Percentiles rank a stretch among this genome's conserved stretches.
Evolutionary conservation across 2,113 vertebrate genomes (phyloP).

Genomic region (Oncorhynchus tshawytscha): DNA sequence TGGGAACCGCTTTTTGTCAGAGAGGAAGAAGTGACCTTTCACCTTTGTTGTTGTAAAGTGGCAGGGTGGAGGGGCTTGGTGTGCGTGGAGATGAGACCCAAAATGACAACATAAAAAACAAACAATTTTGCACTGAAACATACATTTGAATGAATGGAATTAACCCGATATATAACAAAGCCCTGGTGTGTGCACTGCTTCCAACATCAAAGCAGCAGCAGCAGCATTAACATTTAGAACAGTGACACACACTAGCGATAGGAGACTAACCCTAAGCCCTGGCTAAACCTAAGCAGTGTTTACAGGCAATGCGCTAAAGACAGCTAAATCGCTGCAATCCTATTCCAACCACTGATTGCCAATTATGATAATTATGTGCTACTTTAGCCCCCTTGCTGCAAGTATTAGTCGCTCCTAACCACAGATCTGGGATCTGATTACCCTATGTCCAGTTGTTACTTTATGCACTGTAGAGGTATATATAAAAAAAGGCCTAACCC

Average conservation of each 20-base stretch:
- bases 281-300: not conserved
- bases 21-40: no score
- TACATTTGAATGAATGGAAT: no score
- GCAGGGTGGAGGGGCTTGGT: no score
- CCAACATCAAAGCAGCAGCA: not conserved
- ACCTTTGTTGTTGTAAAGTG: no score
- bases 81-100: no score
- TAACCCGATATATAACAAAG: no score
- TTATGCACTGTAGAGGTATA: not conserved
- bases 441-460: constrained; percentile 4
- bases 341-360: not conserved
- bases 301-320: not conserved
- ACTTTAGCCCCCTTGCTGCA: not conserved
- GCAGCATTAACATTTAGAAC: not conserved
- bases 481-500: not conserved
- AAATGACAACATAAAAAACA: no score
- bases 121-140: no score
- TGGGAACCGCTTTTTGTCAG: no score
- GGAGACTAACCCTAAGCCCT: not conserved
- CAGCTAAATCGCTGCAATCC: not conserved
- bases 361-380: not conserved
- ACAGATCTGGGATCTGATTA: not conserved
- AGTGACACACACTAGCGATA: no score
- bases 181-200: not conserved
- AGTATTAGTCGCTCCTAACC: not conserved